Conservation (phyloP, 2,888 invertebrate species). For the Bombylius major region DNA sequence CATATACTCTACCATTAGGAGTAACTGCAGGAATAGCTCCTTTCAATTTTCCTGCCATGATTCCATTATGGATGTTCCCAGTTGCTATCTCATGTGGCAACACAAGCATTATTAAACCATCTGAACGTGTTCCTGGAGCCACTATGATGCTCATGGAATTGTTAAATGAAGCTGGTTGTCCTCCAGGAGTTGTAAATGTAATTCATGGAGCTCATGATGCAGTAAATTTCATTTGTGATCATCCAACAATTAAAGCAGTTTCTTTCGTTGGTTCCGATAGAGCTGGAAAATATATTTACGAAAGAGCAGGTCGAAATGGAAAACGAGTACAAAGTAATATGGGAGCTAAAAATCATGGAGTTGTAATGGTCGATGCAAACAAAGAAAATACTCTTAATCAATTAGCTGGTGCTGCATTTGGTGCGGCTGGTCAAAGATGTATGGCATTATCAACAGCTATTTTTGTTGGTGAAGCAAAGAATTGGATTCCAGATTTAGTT, state of each 20-base stretch:
- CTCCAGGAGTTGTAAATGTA: slow-evolving; percentile 90
- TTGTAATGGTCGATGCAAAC: slow-evolving; percentile 94
- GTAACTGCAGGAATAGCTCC: slow-evolving; percentile 86
- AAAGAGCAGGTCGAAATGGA: slow-evolving; percentile 78
- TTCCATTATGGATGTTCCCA: slow-evolving; percentile 94
- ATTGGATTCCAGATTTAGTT: slow-evolving; percentile 90
- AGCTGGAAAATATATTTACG: slow-evolving; percentile 93
- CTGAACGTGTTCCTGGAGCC: slow-evolving; percentile 95
- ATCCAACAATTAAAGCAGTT: slow-evolving; percentile 90
- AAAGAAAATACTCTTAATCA: slow-evolving; percentile 93
- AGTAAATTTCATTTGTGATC: slow-evolving; percentile 95
- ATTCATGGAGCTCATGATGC: slow-evolving; percentile 92
- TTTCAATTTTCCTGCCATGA: slow-evolving; percentile 99
- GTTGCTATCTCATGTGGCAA: slow-evolving; percentile 83
- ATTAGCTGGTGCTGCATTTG: slow-evolving; percentile 88
- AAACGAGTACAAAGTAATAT: slow-evolving; percentile 97
- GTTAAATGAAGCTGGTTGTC: slow-evolving; percentile 86
- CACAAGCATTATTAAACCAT: slow-evolving; percentile 89
- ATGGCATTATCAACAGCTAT: slow-evolving; percentile 79
- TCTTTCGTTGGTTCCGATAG: slow-evolving; percentile 97
- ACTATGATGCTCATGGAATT: slow-evolving; percentile 90
- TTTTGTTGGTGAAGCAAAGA: slow-evolving; percentile 58
- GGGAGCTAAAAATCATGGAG: slow-evolving; percentile 99
- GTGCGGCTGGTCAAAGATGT: slow-evolving; percentile 97
- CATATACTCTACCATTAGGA: slow-evolving; percentile 84